Evolutionary conservation across 2,888 invertebrate species (phyloP), one percentile per base, ranked within the genome.

Genomic region (Drosophila emarginata): DNA sequence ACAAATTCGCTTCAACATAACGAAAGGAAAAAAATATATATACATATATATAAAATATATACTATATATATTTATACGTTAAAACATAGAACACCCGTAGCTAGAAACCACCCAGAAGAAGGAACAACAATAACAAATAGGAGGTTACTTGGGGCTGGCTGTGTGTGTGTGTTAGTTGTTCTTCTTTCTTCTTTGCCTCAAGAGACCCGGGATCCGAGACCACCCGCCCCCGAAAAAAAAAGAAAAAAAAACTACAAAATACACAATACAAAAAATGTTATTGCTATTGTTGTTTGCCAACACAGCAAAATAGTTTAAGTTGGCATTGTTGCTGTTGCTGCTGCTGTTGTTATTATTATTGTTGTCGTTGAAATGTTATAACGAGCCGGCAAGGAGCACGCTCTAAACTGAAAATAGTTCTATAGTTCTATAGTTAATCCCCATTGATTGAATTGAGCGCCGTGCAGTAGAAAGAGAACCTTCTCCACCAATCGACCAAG

Each of bases 381-480:
- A 75, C 58, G 37, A 45, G 57, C 61, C 58, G 32, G 4, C 9
- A 11, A 18, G 45, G 18, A 18, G 45, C 18, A 45, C 39, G n/a
- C 39, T 39, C n/a, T 57, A 69, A 67, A 70, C 71, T 74, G 67
- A 69, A 87, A 87, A 87, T 87, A 85, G 82, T 81, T 74, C 26
- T 36, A 12, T 54, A 54, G 54, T 68, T 87, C 26, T 36, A 12
- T 54, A 54, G 54, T 68, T 87, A 83, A 83, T 85, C 88, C 83
- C 59, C 80, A 83, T 83, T 82, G 83, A 83, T 87, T 82, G 77
- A 67, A 60, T 59, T 21, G 21, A 50, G 50, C 23, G n/a, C 56
- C 18, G n/a, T 39, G 26, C 32, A 32, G 32, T 11, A 32, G 32
- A 9, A 32, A 18, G 14, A 56, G 32, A 50, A 5, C 59, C 58